Evolutionary conservation across 2,113 vertebrate species (phyloP).

Genomic region (Symphodus melops): DNA sequence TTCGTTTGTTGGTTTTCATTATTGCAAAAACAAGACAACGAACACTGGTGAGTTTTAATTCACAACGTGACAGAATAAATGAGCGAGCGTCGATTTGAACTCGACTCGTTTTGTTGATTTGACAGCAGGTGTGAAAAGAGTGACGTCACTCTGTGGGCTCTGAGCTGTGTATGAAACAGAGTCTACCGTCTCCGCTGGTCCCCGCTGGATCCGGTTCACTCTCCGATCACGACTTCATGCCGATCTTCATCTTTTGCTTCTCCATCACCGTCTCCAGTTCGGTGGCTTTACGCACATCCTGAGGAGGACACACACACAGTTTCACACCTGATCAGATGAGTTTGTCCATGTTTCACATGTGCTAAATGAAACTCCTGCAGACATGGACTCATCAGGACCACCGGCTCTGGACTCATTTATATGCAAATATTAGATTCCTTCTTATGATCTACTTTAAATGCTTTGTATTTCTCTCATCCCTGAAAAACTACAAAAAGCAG

Average conservation of each 20-base stretch:
- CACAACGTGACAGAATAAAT: no score
- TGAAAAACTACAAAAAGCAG: no score
- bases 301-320: background rate
- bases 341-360: no score
- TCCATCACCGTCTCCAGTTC: conserved; percentile 86
- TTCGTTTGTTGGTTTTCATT: background rate
- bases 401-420: no score
- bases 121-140: background rate
- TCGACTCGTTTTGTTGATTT: background rate
- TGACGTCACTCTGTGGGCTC: no score
- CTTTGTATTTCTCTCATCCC: no score
- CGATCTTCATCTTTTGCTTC: conserved; percentile 86
- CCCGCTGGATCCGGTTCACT: background rate
- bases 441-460: no score
- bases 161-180: background rate
- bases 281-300: conserved; percentile 74
- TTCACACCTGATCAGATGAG: no score
- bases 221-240: conserved; percentile 36
- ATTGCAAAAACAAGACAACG: background rate
- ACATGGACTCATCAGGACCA: no score
- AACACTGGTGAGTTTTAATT: background rate
- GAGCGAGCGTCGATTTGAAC: no score
- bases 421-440: no score
- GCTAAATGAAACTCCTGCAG: no score
- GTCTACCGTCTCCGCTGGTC: background rate